A percentile compares a stretch with the other conserved stretches of the same genome.
Conservation (phyloP, 2,797 vertebrate genomes). For the Crypturellus tataupa region DNA sequence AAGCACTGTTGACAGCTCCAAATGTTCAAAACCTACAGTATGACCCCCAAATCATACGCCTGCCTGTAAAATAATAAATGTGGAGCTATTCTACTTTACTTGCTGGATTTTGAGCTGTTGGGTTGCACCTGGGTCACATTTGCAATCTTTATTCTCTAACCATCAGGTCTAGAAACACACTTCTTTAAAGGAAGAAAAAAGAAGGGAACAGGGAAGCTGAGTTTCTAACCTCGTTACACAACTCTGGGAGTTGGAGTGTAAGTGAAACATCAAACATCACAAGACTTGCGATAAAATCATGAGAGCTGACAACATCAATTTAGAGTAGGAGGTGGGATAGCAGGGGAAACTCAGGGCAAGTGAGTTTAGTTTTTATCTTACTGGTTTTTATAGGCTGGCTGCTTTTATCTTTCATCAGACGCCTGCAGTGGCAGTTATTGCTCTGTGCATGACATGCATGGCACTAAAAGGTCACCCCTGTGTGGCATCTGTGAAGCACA, state of each 20-base stretch:
- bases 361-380: slow-evolving; percentile 68
- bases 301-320: slow-evolving; percentile 73
- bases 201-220: slow-evolving; percentile 63
- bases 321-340: slow-evolving; percentile 70
- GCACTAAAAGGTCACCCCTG: slow-evolving; percentile 62
- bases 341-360: slow-evolving; percentile 67
- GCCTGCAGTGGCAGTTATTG: slow-evolving; percentile 62
- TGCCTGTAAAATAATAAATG: slow-evolving; percentile 28
- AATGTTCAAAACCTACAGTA: slow-evolving; percentile 46
- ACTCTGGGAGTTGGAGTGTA: slow-evolving; percentile 62
- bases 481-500: slow-evolving; percentile 43
- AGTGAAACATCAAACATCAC: slow-evolving; percentile 74
- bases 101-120: slow-evolving; percentile 49
- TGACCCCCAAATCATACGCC: slow-evolving; percentile 53
- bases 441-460: slow-evolving; percentile 8
- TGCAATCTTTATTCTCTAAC: slow-evolving; percentile 65
- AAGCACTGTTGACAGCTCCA: slow-evolving; percentile 20
- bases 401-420: slow-evolving; percentile 69
- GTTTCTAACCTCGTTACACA: slow-evolving; percentile 71
- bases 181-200: slow-evolving; percentile 3
- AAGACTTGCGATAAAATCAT: slow-evolving; percentile 69
- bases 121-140: slow-evolving; percentile 61
- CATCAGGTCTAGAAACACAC: slow-evolving; percentile 60
- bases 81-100: slow-evolving; percentile 34
- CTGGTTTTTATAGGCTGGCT: slow-evolving; percentile 64